Base-by-base conservation (phyloP, 2,113 vertebrate species). In the Chaetodon trifascialis region DNA sequence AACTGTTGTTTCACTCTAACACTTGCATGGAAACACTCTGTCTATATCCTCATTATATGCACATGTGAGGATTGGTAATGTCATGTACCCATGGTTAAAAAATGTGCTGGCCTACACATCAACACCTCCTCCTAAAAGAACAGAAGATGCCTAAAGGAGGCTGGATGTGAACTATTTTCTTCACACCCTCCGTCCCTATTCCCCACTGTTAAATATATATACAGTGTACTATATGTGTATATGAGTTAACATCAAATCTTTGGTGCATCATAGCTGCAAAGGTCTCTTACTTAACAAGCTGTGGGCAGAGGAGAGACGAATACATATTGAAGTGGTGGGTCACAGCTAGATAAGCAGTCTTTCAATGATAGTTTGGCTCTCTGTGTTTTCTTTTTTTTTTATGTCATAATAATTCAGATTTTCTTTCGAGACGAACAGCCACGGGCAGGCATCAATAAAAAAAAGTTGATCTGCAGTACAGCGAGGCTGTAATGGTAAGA, bases 61-160 rank as follows among this genome's bases (percentile, higher is more conserved):
- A 71, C 73, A 49, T 38, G 62, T 74, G 38, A 55, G 40, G 67
- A 79, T 11, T 67, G 54, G 65, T 44, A 47, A 65, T 58, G 42
- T 8, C 59, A 52, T 72, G 82, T 88, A 84, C 67, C 88, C 70
- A 83, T 83, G 88, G 83, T 71, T 73, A 93, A 86, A 19, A 52
- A 30, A 80, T 76, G 59, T 80, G 49, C 54, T 67, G 69, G 34
- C 80, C 66, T 73, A 70, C 42, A 66, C 66, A 49, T 58, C 34
- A 75, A 68, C 72, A 82, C 72, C 40, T 79, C 44, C 42, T 47
- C 38, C 25, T 9, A 40, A 78, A 66, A 70, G 42, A 11, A 59
- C 25, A 79, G 4, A 65, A 46, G 30, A 84, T 38, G 25, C 47
- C 17, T 40, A 60, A 49, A n/a, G 30, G 34, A 63, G 49, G 3